A percentile compares a stretch with the other conserved stretches of the same genome.
Conservation (phyloP, 2,113 vertebrate genomes). For the Nothoprocta pentlandii region DNA sequence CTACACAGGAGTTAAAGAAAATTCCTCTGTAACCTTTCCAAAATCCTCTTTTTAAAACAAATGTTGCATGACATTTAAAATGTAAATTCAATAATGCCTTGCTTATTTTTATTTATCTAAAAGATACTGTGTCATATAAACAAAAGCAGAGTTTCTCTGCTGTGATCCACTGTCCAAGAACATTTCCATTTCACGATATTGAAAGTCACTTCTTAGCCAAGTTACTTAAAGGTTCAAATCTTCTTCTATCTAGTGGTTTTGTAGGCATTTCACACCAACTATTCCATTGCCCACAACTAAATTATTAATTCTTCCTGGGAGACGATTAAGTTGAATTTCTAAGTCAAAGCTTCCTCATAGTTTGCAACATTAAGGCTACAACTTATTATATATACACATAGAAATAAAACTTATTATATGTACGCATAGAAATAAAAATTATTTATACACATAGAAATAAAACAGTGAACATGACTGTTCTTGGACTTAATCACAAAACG, state of each 20-base stretch:
- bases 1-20: background rate
- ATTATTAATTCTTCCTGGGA: background rate
- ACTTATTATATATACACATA: fast-evolving
- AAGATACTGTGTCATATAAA: background rate
- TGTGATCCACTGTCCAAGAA: background rate
- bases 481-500: background rate
- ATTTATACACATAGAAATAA: too few species aligned
- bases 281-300: background rate
- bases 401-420: background rate
- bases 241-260: background rate
- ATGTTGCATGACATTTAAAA: background rate
- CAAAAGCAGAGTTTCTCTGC: background rate
- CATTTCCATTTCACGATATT: background rate
- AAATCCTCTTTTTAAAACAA: background rate
- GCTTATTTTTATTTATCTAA: background rate
- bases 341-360: background rate
- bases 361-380: background rate
- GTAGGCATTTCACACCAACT: background rate
- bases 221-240: background rate
- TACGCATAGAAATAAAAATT: too few species aligned
- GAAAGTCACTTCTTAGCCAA: background rate
- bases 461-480: background rate
- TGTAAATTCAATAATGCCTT: background rate
- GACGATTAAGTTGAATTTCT: background rate
- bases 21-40: background rate